phyloP scores from a whole-genome alignment of 2,797 vertebrate genomes.

The Catamblyrhynchus diadema region DNA sequence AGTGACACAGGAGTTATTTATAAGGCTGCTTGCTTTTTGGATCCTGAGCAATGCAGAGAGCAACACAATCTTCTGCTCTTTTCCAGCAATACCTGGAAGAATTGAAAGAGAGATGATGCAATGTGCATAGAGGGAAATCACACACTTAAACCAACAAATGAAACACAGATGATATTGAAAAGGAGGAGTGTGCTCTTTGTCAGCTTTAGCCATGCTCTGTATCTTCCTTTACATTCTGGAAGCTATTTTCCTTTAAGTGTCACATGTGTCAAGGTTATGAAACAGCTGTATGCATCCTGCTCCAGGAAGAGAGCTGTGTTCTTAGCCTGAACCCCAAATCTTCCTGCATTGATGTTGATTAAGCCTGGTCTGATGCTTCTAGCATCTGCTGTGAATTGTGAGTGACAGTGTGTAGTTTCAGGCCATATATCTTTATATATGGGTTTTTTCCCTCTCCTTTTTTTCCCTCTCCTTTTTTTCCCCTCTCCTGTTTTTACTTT shows the following conservation, averaged over 20 bases:
- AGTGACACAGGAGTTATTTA: not conserved
- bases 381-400: not conserved
- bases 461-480: no score
- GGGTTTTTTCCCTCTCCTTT: not conserved
- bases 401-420: not conserved
- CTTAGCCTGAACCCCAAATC: not conserved
- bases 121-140: not conserved
- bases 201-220: not conserved
- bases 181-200: not conserved
- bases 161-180: not conserved
- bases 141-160: not conserved
- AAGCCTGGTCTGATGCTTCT: not conserved
- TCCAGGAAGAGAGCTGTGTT: not conserved
- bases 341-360: not conserved
- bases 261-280: not conserved
- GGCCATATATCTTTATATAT: not conserved
- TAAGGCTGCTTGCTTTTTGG: slow-evolving; percentile 83
- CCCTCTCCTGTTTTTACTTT: no score
- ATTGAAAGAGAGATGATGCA: not conserved
- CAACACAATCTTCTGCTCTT: slow-evolving; percentile 77
- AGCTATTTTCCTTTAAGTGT: not conserved
- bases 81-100: slow-evolving; percentile 85
- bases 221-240: not conserved
- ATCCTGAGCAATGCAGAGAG: slow-evolving; percentile 85
- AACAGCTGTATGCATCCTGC: not conserved